Percentiles rank a stretch among this genome's conserved stretches.
Evolutionary conservation across 1,140 invertebrate species (phyloP).

Genomic region (Nephotettix cincticeps): DNA sequence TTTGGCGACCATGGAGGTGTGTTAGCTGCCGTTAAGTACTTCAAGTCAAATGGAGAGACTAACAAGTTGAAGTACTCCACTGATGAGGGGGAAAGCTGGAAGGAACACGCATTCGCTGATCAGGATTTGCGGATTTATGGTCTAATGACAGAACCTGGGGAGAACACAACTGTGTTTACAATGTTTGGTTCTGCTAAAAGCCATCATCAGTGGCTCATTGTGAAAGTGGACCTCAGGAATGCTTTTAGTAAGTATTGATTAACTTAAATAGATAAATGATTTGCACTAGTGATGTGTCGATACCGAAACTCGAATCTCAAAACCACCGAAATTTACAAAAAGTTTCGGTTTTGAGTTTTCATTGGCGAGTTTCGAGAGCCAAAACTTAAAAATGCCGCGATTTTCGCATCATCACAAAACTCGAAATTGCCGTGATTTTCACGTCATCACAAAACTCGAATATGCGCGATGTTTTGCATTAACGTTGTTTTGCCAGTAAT

Average conservation of each 20-base stretch:
- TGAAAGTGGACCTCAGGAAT: constrained; percentile 75
- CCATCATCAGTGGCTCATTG: constrained; percentile 82
- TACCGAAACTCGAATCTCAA: no score
- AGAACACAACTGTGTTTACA: constrained; percentile 88
- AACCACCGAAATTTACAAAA: no score
- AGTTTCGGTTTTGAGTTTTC: no score
- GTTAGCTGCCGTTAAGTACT: constrained; percentile 79
- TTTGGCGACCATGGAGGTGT: constrained; percentile 90
- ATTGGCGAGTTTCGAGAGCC: no score
- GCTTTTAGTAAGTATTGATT: constrained; percentile 58
- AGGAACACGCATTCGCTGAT: constrained; percentile 65
- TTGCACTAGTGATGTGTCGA: no score
- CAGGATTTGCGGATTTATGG: constrained; percentile 78
- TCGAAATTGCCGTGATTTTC: no score
- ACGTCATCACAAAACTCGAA: no score
- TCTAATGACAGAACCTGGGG: constrained; percentile 87
- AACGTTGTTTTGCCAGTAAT: no score
- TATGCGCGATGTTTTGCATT: no score
- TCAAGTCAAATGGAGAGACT: constrained; percentile 70
- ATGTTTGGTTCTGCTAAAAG: constrained; percentile 81
- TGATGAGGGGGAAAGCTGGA: constrained; percentile 84
- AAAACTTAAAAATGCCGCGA: no score
- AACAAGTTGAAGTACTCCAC: constrained; percentile 78
- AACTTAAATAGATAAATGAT: no score
- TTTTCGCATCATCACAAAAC: no score